Evolutionary conservation across 2,888 invertebrate species (phyloP), one percentile per base, ranked within the genome.

Genomic region (Piscicola geometra): DNA sequence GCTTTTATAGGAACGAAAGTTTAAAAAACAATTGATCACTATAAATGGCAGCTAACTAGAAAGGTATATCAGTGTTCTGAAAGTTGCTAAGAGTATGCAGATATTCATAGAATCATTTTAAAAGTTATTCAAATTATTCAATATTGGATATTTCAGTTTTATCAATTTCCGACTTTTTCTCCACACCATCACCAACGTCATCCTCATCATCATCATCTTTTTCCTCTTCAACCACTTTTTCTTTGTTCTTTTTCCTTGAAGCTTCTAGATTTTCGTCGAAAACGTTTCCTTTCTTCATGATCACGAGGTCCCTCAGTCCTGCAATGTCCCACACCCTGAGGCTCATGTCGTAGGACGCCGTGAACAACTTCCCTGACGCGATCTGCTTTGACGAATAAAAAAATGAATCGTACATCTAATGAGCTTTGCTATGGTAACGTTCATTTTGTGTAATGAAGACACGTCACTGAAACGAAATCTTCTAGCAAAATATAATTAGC

Each of bases 261-360:
- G 28, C 35, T 15, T 33, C 33, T 2, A 33, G 9, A 30, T 67
- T 35, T 18, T 3, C 64, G 25, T 73, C 73, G 30, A 73, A 73
- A 35, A 64, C 73, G n/a, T 73, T 73, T n/a, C 73, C 73, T 25
- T 60, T 64, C 60, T 60, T 73, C 73, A 73, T 73, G 35, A 73
- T 36, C 25, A 73, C 73, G 35, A 56, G 60, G 25, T 78, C 77
- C 33, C 41, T 68, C 30, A 78, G 36, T 1, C 84, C 85, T 0
- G 81, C 80, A 25, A 83, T 82, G 78, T 86, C 85, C 86, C 86
- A 86, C 1, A 86, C 83, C 71, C 84, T 81, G 21, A 86, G 78
- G 25, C 82, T 83, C 0, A 85, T 84, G 78, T 87, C 87, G 77
- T 85, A 85, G 0, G 86, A 86, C 0, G 85, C 86, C 1, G 86